These are phyloP conservation scores for Ganaspis brasiliensis DNA, from an alignment of 2,888 invertebrate genomes.

Conservation along the genomic window DNA sequence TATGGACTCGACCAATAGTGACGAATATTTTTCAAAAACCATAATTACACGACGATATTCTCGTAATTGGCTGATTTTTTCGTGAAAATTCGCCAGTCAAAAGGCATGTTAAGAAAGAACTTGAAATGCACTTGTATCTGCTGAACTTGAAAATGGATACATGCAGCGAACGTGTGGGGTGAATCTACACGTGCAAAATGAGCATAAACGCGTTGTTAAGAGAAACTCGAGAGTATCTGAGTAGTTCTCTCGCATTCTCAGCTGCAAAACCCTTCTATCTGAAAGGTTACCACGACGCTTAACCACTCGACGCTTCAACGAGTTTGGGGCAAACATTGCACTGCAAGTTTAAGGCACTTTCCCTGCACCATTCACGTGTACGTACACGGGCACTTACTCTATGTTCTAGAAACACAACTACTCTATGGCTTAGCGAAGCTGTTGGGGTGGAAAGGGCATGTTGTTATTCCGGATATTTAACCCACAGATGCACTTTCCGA, in stretches of 20 bases:
- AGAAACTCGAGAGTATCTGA: constrained; percentile 4
- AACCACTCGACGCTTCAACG: constrained; percentile 36
- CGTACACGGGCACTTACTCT: neutral
- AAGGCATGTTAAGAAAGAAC: neutral
- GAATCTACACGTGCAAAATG: constrained; percentile 5
- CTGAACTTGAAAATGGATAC: constrained; percentile 1
- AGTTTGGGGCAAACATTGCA: constrained; percentile 34
- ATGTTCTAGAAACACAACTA: neutral
- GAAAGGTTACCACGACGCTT: constrained; percentile 33
- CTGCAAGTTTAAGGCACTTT: constrained; percentile 28
- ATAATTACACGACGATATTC: too few relatives aligned
- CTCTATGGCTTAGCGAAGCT: neutral
- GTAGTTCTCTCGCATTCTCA: constrained; percentile 8
- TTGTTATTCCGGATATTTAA: constrained; percentile 39
- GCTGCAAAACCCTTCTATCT: constrained; percentile 18
- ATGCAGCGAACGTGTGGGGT: neutral
- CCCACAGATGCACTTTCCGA: neutral
- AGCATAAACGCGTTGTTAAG: constrained; percentile 26
- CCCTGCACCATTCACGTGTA: neutral
- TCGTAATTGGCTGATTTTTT: too few relatives aligned
- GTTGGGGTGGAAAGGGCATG: neutral
- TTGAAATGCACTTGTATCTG: neutral
- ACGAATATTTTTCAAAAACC: too few relatives aligned
- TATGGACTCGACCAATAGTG: too few relatives aligned
- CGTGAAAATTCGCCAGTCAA: neutral